Conservation (phyloP, 1,140 invertebrate species). For the Adoxophyes honmai region DNA sequence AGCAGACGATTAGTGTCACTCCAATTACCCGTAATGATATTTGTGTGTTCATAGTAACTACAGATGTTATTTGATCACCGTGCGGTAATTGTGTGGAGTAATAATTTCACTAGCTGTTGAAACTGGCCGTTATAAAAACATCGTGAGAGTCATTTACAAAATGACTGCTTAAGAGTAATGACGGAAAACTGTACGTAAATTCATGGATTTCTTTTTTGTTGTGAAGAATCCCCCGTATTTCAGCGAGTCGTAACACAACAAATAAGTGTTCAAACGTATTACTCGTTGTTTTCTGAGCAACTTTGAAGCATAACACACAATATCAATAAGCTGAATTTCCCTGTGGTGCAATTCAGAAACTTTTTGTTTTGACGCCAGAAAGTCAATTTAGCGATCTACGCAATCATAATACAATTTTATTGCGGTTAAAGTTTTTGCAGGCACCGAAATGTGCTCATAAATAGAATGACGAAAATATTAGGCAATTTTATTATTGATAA, state of each 20-base stretch:
- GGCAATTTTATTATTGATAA: too few relatives aligned
- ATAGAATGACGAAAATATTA: too few relatives aligned
- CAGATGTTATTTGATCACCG: conserved; percentile 34
- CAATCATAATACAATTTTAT: conserved; percentile 1
- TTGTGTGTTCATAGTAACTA: conserved; percentile 34
- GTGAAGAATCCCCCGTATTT: too few relatives aligned
- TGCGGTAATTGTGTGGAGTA: conserved; percentile 22
- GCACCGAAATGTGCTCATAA: too few relatives aligned
- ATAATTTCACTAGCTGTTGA: conserved; percentile 17
- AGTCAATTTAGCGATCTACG: conserved; percentile 27
- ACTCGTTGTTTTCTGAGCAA: neutral
- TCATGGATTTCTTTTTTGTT: too few relatives aligned
- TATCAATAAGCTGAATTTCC: conserved; percentile 31
- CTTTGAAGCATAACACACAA: neutral
- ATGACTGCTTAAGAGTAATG: neutral
- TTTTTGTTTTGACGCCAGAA: conserved; percentile 28
- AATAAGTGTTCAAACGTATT: neutral
- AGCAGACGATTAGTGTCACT: conserved; percentile 48
- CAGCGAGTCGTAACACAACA: too few relatives aligned
- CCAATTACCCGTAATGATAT: conserved; percentile 42
- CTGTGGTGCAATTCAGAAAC: conserved; percentile 27
- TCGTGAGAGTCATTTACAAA: conserved; percentile 32
- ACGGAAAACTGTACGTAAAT: too few relatives aligned
- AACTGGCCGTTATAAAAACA: conserved; percentile 40
- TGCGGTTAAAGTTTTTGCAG: neutral